phyloP scores from a whole-genome alignment of 2,113 vertebrate species.

The Rhinichthys klamathensis region DNA sequence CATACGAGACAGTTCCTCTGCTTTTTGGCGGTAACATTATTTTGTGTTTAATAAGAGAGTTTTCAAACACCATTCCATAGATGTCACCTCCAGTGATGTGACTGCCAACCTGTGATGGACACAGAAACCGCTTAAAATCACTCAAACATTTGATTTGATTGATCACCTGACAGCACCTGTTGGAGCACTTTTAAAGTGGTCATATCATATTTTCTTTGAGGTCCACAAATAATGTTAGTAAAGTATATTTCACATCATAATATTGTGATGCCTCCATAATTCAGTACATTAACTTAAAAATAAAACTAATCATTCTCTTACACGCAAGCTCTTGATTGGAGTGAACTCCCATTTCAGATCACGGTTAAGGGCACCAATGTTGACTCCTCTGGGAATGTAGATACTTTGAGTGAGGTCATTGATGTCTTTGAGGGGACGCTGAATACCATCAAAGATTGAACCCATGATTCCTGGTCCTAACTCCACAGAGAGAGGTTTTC shows the following conservation, averaged over 20 bases:
- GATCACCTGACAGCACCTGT: neutral
- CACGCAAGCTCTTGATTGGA: slow-evolving; percentile 88
- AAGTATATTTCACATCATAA: too few species aligned
- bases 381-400: slow-evolving; percentile 96
- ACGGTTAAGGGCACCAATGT: slow-evolving; percentile 90
- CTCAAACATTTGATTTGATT: neutral
- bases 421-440: slow-evolving; percentile 94
- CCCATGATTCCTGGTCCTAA: slow-evolving; percentile 97
- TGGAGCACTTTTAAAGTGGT: neutral
- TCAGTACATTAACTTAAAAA: neutral
- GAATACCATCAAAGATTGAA: slow-evolving; percentile 98
- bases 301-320: slow-evolving; percentile 65
- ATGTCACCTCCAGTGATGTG: slow-evolving; percentile 98
- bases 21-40: slow-evolving; percentile 94
- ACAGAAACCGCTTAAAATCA: neutral
- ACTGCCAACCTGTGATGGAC: slow-evolving; percentile 84
- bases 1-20: slow-evolving; percentile 92
- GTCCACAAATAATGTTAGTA: too few species aligned
- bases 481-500: slow-evolving; percentile 95
- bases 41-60: slow-evolving; percentile 97
- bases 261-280: neutral
- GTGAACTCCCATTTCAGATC: slow-evolving; percentile 95
- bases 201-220: too few species aligned
- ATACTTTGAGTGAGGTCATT: slow-evolving; percentile 91
- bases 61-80: slow-evolving; percentile 89